Percentiles rank a stretch among this genome's conserved stretches.
phyloP scores from a whole-genome alignment of 2,113 vertebrate genomes.

The Tinamus guttatus region DNA sequence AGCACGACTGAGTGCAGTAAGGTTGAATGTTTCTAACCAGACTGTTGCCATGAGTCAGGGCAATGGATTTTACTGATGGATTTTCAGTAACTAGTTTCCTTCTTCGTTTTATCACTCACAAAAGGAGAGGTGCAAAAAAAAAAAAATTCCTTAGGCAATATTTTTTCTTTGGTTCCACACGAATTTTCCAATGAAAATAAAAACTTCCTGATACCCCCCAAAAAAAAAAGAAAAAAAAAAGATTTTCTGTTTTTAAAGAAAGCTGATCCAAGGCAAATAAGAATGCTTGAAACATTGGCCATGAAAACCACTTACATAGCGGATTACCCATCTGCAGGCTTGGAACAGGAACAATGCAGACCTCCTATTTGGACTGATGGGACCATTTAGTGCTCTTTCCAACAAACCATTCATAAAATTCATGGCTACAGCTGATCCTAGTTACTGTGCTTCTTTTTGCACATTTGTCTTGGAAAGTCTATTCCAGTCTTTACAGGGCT shows the following conservation, averaged over 20 bases:
- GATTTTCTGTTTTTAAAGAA: background rate
- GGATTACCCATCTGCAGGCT: conserved; percentile 63
- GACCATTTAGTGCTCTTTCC: conserved; percentile 65
- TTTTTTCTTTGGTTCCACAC: background rate
- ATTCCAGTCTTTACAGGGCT: conserved; percentile 11
- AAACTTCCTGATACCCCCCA: background rate
- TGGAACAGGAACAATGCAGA: conserved; percentile 62
- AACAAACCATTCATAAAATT: conserved; percentile 72
- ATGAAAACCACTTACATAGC: conserved; percentile 46
- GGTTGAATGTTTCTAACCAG: background rate
- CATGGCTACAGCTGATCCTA: conserved; percentile 38
- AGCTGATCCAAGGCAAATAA: conserved; percentile 50
- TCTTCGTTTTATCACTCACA: background rate
- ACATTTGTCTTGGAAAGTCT: conserved; percentile 48
- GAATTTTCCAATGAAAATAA: background rate
- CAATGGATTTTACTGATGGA: background rate
- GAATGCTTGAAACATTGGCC: conserved; percentile 48
- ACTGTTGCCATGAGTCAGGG: background rate
- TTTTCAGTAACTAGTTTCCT: background rate
- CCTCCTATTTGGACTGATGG: conserved; percentile 39
- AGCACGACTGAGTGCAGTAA: fast-evolving
- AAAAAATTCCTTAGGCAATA: background rate
- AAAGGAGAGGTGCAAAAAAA: background rate
- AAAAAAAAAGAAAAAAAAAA: background rate
- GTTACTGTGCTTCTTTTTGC: conserved; percentile 24